phyloP scores from a whole-genome alignment of 64 coral and sea anemone species.

The Montipora efflorescens region DNA sequence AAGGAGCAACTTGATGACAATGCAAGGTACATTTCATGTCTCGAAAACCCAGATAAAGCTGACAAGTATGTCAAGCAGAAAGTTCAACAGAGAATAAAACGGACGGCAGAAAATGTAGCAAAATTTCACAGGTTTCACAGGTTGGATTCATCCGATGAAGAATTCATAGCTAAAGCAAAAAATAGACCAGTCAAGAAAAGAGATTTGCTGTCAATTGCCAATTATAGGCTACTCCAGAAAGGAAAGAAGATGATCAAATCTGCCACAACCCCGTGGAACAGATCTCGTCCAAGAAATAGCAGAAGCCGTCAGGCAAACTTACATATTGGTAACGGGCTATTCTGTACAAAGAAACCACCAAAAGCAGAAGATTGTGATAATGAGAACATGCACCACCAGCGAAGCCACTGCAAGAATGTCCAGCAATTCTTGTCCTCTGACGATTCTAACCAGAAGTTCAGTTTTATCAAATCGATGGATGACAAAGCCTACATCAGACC shows the following conservation, averaged over 20 bases:
- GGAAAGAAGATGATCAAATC: constrained; percentile 45
- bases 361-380: constrained; percentile 59
- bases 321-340: constrained; percentile 54
- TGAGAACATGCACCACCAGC: constrained; percentile 60
- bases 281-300: constrained; percentile 55
- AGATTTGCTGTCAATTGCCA: constrained; percentile 62
- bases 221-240: constrained; percentile 10
- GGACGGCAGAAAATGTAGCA: constrained; percentile 23
- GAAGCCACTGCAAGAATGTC: constrained; percentile 43
- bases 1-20: constrained; percentile 55
- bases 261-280: constrained; percentile 51
- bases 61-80: constrained; percentile 28
- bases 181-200: constrained; percentile 59
- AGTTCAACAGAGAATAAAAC: constrained; percentile 35
- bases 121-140: constrained; percentile 45
- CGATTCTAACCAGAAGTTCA: background rate
- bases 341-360: constrained; percentile 62
- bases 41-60: constrained; percentile 45
- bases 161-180: constrained; percentile 53
- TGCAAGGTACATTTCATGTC: constrained; percentile 33
- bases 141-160: constrained; percentile 43
- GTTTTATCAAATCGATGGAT: constrained; percentile 46
- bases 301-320: constrained; percentile 65
- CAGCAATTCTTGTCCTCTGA: background rate
- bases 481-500: constrained; percentile 52